Evolutionary conservation across 2,797 vertebrate genomes (phyloP).

Genomic region (Dendrocincla tyrannina): DNA sequence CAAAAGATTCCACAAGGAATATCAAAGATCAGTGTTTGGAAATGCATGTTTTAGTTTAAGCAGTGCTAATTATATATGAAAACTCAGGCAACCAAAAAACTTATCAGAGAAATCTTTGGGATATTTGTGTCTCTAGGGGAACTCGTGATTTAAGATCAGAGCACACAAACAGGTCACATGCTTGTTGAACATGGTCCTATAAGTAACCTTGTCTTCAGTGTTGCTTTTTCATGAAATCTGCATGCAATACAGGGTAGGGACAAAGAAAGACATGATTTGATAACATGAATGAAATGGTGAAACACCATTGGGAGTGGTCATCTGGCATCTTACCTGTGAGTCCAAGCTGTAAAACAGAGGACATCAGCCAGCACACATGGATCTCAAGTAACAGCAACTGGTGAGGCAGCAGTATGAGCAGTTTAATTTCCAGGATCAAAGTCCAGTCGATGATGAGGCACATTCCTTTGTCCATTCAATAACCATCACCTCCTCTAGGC

Average conservation of each 20-base stretch:
- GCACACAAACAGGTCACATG: neutral
- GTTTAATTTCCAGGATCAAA: neutral
- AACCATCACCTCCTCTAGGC: neutral
- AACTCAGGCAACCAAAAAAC: neutral
- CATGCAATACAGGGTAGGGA: neutral
- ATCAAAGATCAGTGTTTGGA: neutral
- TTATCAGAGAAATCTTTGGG: neutral
- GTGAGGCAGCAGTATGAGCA: neutral
- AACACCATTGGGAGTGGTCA: neutral
- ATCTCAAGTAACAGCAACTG: neutral
- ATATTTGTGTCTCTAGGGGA: neutral
- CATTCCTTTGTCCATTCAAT: neutral
- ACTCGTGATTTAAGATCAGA: neutral
- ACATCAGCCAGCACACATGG: neutral
- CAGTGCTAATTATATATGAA: neutral
- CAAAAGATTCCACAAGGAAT: neutral
- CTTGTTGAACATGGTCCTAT: neutral
- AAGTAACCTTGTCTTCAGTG: neutral
- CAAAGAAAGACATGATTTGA: fast-evolving
- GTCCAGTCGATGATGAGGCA: neutral
- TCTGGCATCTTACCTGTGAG: neutral
- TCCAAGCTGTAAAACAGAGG: neutral
- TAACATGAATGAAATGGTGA: neutral
- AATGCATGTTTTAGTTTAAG: neutral
- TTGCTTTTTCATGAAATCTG: neutral